Evolutionary conservation across 2,113 vertebrate genomes (phyloP).

Genomic region (Trinectes maculatus): DNA sequence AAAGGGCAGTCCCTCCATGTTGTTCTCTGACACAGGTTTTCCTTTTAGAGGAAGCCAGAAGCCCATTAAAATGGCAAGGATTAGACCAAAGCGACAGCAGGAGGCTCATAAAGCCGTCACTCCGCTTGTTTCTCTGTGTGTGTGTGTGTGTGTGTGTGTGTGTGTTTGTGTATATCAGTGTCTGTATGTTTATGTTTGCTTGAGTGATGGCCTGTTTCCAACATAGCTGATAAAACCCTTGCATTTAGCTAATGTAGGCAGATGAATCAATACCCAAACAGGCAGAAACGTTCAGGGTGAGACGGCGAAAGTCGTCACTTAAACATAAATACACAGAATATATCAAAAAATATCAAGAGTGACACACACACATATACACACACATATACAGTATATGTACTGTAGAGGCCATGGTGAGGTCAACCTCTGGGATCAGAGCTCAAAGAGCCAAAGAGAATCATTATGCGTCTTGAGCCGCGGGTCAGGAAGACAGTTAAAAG

Average conservation of each 20-base stretch:
- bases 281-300: no score
- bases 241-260: background rate
- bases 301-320: no score
- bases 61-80: conserved; percentile 69
- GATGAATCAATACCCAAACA: conserved; percentile 16
- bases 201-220: conserved; percentile 23
- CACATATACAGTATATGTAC: no score
- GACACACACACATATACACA: no score
- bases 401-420: conserved; percentile 34
- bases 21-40: conserved; percentile 46
- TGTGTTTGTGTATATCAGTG: background rate
- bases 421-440: conserved; percentile 43
- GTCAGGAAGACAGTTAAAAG: conserved; percentile 38
- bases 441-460: conserved; percentile 13
- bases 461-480: conserved; percentile 6
- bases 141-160: conserved; percentile 12
- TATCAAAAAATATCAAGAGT: no score
- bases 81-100: conserved; percentile 57
- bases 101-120: conserved; percentile 48
- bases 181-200: conserved; percentile 22
- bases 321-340: no score
- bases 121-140: conserved; percentile 12
- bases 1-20: background rate
- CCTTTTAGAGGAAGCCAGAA: conserved; percentile 53
- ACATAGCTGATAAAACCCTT: conserved; percentile 19